These are phyloP conservation scores for Chondrosia reniformis DNA, from an alignment of 37 sponge, comb jelly and placozoan genomes.

Conservation along the genomic window DNA sequence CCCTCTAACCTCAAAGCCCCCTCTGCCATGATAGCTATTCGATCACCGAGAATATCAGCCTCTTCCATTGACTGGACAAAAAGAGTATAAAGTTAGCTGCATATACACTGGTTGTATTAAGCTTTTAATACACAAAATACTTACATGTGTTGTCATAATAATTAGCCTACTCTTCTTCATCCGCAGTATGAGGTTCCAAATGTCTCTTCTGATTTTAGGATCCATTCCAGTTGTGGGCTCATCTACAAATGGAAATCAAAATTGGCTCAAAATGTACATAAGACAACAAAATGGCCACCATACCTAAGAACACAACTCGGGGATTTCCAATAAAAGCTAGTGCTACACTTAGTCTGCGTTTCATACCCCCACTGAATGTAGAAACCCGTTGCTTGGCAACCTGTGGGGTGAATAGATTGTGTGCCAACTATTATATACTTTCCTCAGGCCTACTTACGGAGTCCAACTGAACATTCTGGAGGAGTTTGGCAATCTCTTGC, in stretches of 20 bases:
- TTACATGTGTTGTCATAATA: slow-evolving; percentile 77
- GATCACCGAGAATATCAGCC: slow-evolving; percentile 80
- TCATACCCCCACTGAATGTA: slow-evolving; percentile 89
- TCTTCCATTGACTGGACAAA: slow-evolving; percentile 72
- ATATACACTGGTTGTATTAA: background rate
- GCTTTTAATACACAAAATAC: background rate
- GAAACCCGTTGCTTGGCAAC: slow-evolving; percentile 72
- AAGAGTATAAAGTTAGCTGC: background rate
- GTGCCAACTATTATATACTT: background rate
- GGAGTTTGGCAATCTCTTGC: slow-evolving; percentile 44
- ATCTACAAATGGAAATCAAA: slow-evolving; percentile 16
- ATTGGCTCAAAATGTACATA: background rate
- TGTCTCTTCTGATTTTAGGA: slow-evolving; percentile 71
- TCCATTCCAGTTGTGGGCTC: slow-evolving; percentile 78
- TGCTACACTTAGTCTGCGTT: slow-evolving; percentile 77
- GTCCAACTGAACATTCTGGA: slow-evolving; percentile 57
- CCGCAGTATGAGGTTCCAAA: slow-evolving; percentile 79
- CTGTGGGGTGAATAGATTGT: slow-evolving; percentile 13
- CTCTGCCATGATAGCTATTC: slow-evolving; percentile 75
- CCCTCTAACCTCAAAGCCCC: slow-evolving; percentile 71
- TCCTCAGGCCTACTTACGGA: slow-evolving; percentile 24
- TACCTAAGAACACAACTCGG: slow-evolving; percentile 62
- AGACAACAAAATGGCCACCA: background rate
- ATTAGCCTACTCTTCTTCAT: slow-evolving; percentile 62
- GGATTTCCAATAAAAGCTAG: slow-evolving; percentile 79